Base-by-base conservation (phyloP, 2,888 invertebrate genomes). In the Lomographa bimaculata region DNA sequence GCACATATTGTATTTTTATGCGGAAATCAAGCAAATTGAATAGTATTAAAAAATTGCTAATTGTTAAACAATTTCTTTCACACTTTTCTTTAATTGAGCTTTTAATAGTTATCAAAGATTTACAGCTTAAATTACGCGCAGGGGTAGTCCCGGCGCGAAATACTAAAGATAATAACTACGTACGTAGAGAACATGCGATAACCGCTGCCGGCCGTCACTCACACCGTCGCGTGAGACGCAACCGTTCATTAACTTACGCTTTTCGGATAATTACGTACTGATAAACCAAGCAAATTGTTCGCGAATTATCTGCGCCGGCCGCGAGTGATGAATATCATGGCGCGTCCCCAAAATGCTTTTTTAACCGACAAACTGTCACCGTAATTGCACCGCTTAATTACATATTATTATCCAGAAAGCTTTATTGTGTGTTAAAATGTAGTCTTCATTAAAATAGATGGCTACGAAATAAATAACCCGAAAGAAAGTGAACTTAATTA, bases 271-370 rank as follows among this genome's bases (percentile, higher is more conserved):
- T 86, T 86, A 82, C 75, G 78, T 71, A 74, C 79, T 82, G 86
- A 86, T 87, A 86, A 83, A 79, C 74, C 79, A 77, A 82, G 83
- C 83, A 82, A 85, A 85, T 86, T 84, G 82, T 83, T 74, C 71
- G 67, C 75, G 79, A 80, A 84, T 84, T 82, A 79, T 80, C 78
- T 73, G 60, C 65, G 53, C 60, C 59, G 61, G 56, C 53, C 63
- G 59, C 61, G 57, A 34, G 62, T 79, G 81, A 84, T 81, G 79
- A 70, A 78, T 79, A 84, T 81, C 80, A 72, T 67, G 65, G 60
- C 58, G 71, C 62, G 42, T 70, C 74, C 69, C 67, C 64, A 77
- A 72, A 73, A 67, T 40, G 30, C 45, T 53, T 52, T 63, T 64
- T 66, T 67, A 65, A 57, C 60, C 60, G 56, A 63, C 64, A 59